These are phyloP conservation scores for Athrips mouffetella DNA, from an alignment of 2,888 invertebrate species.

Conservation along the genomic window DNA sequence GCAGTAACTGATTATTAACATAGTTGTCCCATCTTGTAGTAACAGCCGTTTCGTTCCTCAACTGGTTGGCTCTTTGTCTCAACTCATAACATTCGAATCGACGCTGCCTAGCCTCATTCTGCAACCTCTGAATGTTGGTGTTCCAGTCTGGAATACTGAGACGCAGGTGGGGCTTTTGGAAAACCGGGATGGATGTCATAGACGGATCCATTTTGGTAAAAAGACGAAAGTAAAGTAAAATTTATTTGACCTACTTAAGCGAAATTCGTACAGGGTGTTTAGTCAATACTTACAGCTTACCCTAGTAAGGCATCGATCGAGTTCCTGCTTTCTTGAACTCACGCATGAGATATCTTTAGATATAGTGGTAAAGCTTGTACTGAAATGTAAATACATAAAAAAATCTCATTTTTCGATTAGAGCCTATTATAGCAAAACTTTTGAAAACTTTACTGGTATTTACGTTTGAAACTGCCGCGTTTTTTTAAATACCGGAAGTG, in stretches of 20 bases:
- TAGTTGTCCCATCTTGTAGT: slow-evolving; percentile 88
- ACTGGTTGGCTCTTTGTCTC: slow-evolving; percentile 82
- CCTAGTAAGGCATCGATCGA: not conserved
- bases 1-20: slow-evolving; percentile 84
- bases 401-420: not conserved
- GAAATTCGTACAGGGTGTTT: slow-evolving; percentile 20
- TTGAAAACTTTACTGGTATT: no score
- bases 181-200: slow-evolving; percentile 49
- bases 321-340: not conserved
- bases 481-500: not conserved
- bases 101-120: slow-evolving; percentile 83
- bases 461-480: not conserved
- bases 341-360: no score
- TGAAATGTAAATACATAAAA: not conserved
- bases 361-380: not conserved
- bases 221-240: not conserved
- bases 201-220: slow-evolving; percentile 55
- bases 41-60: slow-evolving; percentile 86
- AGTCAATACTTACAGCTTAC: slow-evolving; percentile 35
- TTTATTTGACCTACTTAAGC: slow-evolving; percentile 18
- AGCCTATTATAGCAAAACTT: no score
- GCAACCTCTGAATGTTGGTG: slow-evolving; percentile 83
- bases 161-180: slow-evolving; percentile 83
- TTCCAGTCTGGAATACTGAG: slow-evolving; percentile 87
- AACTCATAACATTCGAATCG: slow-evolving; percentile 83